These are phyloP conservation scores for Homarus americanus DNA, from an alignment of 1,140 invertebrate species.

Conservation along the genomic window DNA sequence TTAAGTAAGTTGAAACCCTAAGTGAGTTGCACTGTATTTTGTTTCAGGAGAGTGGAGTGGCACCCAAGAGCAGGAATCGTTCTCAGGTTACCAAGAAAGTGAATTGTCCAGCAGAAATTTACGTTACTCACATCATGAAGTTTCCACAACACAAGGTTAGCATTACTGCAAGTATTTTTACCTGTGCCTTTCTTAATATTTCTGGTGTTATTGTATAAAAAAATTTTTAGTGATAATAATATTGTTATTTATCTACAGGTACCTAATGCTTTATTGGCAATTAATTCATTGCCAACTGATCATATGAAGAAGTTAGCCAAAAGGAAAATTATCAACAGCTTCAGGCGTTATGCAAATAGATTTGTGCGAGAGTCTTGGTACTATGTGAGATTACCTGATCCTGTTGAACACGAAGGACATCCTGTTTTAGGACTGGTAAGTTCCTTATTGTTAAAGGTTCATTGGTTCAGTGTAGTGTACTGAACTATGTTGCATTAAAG, in stretches of 20 bases:
- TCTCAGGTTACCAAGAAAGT: constrained; percentile 71
- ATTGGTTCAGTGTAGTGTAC: no score
- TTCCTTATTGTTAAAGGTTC: background rate
- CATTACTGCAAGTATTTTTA: background rate
- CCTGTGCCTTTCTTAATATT: background rate
- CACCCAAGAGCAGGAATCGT: constrained; percentile 61
- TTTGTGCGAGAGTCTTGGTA: constrained; percentile 71
- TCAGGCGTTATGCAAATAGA: constrained; percentile 27
- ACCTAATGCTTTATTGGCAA: constrained; percentile 52
- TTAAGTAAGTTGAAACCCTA: no score
- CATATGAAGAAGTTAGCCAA: constrained; percentile 69
- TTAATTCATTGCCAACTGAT: constrained; percentile 66
- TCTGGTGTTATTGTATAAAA: no score
- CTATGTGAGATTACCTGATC: constrained; percentile 69
- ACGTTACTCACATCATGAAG: constrained; percentile 70
- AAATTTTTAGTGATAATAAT: no score
- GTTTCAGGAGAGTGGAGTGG: constrained; percentile 71
- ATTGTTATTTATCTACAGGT: constrained; percentile 30
- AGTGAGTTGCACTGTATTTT: no score
- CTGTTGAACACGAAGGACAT: constrained; percentile 61
- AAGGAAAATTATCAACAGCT: constrained; percentile 60
- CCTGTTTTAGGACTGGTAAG: constrained; percentile 67
- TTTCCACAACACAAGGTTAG: constrained; percentile 70
- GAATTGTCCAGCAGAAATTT: constrained; percentile 72
- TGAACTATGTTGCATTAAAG: no score